Conservation (phyloP, 2,797 vertebrate genomes). For the Epinephelus malabaricus region DNA sequence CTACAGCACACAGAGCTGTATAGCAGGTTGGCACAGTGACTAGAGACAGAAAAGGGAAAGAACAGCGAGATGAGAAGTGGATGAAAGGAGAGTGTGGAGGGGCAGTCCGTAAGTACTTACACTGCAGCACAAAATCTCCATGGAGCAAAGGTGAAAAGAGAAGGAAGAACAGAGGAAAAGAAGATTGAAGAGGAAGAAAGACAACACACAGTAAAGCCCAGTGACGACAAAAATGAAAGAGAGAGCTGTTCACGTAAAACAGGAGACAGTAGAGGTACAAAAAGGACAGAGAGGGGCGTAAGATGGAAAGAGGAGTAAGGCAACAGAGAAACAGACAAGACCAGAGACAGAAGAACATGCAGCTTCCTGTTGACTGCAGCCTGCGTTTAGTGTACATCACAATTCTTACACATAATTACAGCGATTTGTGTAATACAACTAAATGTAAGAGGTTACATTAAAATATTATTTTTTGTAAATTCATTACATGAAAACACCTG, state of each 20-base stretch:
- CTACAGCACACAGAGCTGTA: constrained; percentile 30
- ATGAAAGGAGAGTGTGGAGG: constrained; percentile 26
- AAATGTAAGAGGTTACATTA: neutral
- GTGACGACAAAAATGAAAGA: constrained; percentile 58
- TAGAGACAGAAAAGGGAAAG: constrained; percentile 20
- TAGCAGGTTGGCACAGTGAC: constrained; percentile 39
- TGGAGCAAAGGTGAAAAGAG: constrained; percentile 78
- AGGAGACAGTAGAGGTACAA: constrained; percentile 14
- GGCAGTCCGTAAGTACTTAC: constrained; percentile 77
- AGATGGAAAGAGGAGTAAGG: constrained; percentile 20
- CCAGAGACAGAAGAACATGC: constrained; percentile 19
- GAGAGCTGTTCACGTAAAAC: constrained; percentile 12
- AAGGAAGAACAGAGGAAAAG: constrained; percentile 83
- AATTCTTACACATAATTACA: neutral
- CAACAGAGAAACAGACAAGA: constrained; percentile 19
- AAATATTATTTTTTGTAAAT: neutral
- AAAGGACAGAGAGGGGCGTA: constrained; percentile 5
- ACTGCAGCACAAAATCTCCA: constrained; percentile 83
- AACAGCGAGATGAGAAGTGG: constrained; percentile 19
- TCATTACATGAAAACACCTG: neutral
- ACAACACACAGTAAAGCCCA: constrained; percentile 79
- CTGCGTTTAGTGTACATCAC: neutral
- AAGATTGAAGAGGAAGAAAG: constrained; percentile 73
- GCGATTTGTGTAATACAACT: neutral
- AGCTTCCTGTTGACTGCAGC: constrained; percentile 12